These are phyloP conservation scores for Stichodactyla helianthus DNA, from an alignment of 64 coral and sea anemone genomes.

Conservation along the genomic window DNA sequence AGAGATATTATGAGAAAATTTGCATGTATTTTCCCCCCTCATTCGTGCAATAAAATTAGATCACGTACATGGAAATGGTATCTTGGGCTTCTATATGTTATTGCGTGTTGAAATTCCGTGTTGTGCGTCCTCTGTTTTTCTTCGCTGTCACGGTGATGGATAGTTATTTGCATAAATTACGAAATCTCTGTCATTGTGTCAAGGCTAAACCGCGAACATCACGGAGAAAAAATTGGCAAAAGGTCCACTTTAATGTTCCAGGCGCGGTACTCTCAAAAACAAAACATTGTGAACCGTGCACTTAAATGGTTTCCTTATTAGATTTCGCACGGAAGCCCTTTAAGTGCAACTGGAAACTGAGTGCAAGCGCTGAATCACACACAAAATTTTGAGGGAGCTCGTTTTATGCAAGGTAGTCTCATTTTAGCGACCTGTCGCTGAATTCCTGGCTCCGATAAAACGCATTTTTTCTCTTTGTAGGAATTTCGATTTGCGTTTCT, in stretches of 20 bases:
- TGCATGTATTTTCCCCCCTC: not conserved
- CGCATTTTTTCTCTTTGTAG: not conserved
- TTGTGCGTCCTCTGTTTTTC: conserved; percentile 22
- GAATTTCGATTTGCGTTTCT: not conserved
- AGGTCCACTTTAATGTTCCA: not conserved
- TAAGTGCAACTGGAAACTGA: not conserved
- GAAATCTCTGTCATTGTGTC: conserved; percentile 4
- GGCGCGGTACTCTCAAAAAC: not conserved
- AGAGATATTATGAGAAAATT: not conserved
- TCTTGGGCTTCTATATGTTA: not conserved
- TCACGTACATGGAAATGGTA: not conserved
- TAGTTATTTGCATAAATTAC: conserved; percentile 39
- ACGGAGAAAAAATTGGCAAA: not conserved
- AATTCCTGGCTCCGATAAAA: not conserved
- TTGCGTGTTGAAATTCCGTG: conserved; percentile 49
- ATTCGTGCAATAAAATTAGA: not conserved
- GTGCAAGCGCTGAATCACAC: not conserved
- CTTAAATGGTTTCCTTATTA: not conserved
- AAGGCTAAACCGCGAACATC: not conserved
- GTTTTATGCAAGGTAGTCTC: not conserved
- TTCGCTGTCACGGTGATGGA: conserved; percentile 29
- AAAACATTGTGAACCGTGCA: not conserved
- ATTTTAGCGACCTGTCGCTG: not conserved
- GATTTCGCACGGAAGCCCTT: not conserved
- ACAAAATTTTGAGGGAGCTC: not conserved